Conservation (phyloP, 1,140 invertebrate species). For the Brachystomella parvula region DNA sequence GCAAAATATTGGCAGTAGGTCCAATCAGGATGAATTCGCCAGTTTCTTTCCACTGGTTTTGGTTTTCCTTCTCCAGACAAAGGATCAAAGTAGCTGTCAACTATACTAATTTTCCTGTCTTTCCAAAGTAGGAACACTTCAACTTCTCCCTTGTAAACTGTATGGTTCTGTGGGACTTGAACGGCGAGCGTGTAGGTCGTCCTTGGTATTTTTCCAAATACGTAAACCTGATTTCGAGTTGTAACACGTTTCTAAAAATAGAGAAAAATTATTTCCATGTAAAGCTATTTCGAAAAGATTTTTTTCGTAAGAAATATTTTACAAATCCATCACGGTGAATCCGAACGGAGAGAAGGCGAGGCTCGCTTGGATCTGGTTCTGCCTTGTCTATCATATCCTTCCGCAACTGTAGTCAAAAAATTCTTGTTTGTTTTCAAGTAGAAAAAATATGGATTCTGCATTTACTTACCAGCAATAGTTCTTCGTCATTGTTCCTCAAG, state of each 20-base stretch:
- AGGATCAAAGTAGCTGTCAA: conserved; percentile 5
- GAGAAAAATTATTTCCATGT: background rate
- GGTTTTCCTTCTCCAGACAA: background rate
- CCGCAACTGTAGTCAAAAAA: conserved; percentile 58
- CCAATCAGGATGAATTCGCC: conserved; percentile 90
- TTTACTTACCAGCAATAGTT: background rate
- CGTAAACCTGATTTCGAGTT: conserved; percentile 69
- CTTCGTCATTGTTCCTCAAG: conserved; percentile 59
- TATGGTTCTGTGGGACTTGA: conserved; percentile 76
- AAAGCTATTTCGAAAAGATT: conserved; percentile 2
- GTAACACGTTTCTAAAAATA: conserved; percentile 69
- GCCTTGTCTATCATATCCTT: conserved; percentile 86
- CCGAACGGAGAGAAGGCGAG: conserved; percentile 44
- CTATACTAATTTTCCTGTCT: background rate
- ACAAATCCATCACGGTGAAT: conserved; percentile 86
- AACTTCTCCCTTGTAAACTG: conserved; percentile 71
- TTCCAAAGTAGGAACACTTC: conserved; percentile 60
- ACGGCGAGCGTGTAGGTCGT: conserved; percentile 85
- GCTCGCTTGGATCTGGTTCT: conserved; percentile 66
- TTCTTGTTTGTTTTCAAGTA: background rate
- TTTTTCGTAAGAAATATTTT: conserved; percentile 41
- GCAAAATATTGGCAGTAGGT: conserved; percentile 84
- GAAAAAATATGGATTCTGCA: background rate
- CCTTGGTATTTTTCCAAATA: conserved; percentile 75
- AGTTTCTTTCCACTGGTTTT: conserved; percentile 48